These are phyloP conservation scores for Hirudo medicinalis DNA, from an alignment of 1,140 invertebrate genomes.

Conservation along the genomic window DNA sequence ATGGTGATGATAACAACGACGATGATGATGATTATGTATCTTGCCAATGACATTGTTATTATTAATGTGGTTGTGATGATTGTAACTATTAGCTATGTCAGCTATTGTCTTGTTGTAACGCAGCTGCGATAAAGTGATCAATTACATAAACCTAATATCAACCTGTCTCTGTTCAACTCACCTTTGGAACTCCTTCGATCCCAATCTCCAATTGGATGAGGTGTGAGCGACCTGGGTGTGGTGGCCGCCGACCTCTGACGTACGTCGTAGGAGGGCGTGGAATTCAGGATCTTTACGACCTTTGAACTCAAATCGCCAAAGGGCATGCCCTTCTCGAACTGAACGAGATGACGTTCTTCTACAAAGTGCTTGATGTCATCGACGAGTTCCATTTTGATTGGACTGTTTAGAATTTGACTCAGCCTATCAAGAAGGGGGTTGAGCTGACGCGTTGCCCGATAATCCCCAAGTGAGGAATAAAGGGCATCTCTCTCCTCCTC, in stretches of 20 bases:
- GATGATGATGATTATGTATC: background rate
- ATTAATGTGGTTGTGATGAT: background rate
- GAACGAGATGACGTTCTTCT: background rate
- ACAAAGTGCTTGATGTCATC: constrained; percentile 9
- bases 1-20: background rate
- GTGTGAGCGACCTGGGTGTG: too few species aligned
- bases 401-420: constrained; percentile 11
- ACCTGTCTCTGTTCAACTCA: too few species aligned
- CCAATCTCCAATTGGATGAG: too few species aligned
- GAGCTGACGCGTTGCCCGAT: background rate
- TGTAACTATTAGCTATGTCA: background rate
- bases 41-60: background rate
- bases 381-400: constrained; percentile 11
- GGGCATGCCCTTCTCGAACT: background rate
- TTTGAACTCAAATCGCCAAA: background rate
- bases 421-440: background rate
- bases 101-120: too few species aligned
- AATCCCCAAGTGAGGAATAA: background rate
- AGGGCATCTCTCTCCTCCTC: background rate
- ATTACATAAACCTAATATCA: too few species aligned
- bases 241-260: too few species aligned
- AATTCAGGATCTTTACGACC: background rate
- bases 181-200: too few species aligned
- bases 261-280: background rate
- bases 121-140: too few species aligned